A percentile compares a stretch with the other conserved stretches of the same genome.
These are phyloP conservation scores for Cyanistes caeruleus DNA, from an alignment of 2,113 vertebrate genomes.

Conservation along the genomic window DNA sequence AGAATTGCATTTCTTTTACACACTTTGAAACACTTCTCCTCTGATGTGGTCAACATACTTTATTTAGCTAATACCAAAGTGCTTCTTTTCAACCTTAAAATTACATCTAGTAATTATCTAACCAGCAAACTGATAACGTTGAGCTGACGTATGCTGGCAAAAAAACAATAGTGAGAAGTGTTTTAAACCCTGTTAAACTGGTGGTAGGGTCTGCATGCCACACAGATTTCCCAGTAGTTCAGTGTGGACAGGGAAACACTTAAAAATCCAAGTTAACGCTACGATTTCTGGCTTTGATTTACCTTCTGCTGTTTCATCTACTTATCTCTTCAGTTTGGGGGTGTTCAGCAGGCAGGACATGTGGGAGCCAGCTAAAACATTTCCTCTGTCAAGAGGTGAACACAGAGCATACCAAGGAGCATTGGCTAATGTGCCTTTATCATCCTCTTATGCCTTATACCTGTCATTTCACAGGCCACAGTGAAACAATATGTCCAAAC, in stretches of 20 bases:
- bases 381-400: neutral
- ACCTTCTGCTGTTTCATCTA: neutral
- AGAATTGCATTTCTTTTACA: constrained; percentile 25
- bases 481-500: neutral
- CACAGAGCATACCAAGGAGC: neutral
- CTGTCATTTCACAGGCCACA: neutral
- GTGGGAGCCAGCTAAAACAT: neutral
- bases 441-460: neutral
- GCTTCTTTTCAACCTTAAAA: constrained; percentile 1
- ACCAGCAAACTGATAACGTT: neutral
- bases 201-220: neutral
- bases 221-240: neutral
- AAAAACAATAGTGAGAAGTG: neutral
- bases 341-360: neutral
- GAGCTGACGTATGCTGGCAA: neutral
- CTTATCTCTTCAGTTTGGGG: neutral
- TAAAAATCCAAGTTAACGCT: neutral
- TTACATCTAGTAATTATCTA: constrained; percentile 26
- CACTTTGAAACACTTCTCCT: constrained; percentile 32
- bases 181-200: neutral
- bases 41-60: constrained; percentile 27
- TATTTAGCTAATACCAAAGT: neutral
- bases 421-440: neutral
- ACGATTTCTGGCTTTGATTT: neutral
- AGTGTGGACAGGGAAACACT: neutral